Conservation (phyloP, 2,797 vertebrate species). For the Rhabdophis nuchalis region DNA sequence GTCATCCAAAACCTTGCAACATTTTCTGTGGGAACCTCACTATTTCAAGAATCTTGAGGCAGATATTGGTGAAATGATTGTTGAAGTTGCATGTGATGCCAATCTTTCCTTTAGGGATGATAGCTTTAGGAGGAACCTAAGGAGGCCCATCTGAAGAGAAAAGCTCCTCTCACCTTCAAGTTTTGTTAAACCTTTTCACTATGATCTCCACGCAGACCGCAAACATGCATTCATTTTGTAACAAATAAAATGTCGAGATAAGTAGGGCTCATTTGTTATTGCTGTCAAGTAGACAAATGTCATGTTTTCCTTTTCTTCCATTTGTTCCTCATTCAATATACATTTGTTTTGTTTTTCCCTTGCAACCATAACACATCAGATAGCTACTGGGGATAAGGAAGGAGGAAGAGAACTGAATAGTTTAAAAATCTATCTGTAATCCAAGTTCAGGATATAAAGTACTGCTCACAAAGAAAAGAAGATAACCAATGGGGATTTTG, state of each 20-base stretch:
- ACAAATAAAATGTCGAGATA: neutral
- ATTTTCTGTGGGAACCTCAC: neutral
- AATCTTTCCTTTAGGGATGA: neutral
- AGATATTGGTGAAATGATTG: neutral
- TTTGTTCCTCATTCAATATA: neutral
- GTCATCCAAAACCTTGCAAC: neutral
- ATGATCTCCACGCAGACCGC: neutral
- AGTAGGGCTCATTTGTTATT: neutral
- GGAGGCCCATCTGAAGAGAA: neutral
- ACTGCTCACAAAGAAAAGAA: neutral
- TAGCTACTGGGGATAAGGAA: neutral
- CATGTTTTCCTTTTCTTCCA: neutral
- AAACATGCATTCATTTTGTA: neutral
- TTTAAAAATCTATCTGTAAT: neutral
- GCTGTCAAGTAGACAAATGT: neutral
- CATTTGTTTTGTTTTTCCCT: neutral
- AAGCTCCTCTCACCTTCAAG: neutral
- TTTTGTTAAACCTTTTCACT: neutral
- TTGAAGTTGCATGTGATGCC: neutral
- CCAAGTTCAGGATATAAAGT: neutral
- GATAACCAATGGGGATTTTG: neutral
- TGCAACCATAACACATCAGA: neutral
- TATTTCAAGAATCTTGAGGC: neutral
- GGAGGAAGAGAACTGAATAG: neutral
- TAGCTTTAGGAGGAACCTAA: neutral